These are phyloP conservation scores for Macrobrachium rosenbergii DNA, from an alignment of 1,140 invertebrate genomes.

Conservation along the genomic window DNA sequence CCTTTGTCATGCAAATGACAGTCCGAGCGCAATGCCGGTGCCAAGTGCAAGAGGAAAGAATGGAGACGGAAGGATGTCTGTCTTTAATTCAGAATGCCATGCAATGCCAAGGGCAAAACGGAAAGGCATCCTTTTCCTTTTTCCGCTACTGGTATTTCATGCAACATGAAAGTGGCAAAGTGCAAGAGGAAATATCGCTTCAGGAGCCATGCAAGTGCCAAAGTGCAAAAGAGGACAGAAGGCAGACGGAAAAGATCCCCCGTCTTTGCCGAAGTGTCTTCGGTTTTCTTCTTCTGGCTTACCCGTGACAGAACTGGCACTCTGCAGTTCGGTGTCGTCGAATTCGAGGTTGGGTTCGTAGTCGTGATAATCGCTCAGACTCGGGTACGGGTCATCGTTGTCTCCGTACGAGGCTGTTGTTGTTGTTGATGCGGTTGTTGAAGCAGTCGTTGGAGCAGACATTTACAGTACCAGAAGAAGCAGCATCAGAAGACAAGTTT, in stretches of 20 bases:
- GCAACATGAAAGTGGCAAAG: no score
- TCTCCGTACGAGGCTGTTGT: conserved; percentile 69
- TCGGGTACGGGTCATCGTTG: conserved; percentile 86
- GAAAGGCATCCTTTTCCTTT: no score
- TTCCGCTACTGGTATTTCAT: no score
- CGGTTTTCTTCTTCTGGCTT: conserved; percentile 9
- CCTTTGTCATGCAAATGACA: no score
- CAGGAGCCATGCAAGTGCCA: no score
- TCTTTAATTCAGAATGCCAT: no score
- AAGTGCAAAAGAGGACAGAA: no score
- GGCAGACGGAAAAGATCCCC: neutral
- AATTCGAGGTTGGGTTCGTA: conserved; percentile 96
- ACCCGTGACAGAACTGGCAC: conserved; percentile 61
- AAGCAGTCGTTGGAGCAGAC: neutral
- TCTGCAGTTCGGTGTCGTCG: conserved; percentile 88
- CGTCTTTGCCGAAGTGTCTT: neutral
- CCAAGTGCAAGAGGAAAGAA: no score
- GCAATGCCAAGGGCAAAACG: no score
- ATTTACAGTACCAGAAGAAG: neutral
- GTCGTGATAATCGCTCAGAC: conserved; percentile 91
- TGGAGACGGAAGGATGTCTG: no score
- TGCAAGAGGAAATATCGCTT: no score
- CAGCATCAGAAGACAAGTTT: neutral
- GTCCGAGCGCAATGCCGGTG: no score
- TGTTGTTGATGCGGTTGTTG: neutral